These are phyloP conservation scores for Dorcus hopei DNA, from an alignment of 2,888 invertebrate genomes.

Conservation along the genomic window DNA sequence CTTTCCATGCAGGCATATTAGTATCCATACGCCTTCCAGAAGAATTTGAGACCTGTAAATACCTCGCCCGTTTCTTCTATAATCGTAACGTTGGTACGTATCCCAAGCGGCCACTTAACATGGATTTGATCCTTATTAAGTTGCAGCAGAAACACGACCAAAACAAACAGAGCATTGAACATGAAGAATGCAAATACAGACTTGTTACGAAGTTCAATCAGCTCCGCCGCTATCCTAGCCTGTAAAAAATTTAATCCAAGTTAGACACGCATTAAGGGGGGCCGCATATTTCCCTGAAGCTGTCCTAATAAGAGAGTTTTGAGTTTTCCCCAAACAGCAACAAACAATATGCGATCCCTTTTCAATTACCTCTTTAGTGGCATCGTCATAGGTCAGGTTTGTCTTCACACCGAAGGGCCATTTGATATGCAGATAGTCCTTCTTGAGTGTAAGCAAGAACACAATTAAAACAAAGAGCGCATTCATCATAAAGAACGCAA, in stretches of 20 bases:
- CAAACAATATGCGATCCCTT: constrained; percentile 34
- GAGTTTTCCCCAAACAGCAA: constrained; percentile 17
- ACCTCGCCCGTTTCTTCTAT: constrained; percentile 92
- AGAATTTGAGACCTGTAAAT: constrained; percentile 34
- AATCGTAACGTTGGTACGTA: constrained; percentile 92
- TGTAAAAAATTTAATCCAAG: constrained; percentile 54
- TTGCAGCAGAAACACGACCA: constrained; percentile 98
- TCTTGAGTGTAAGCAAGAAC: constrained; percentile 96
- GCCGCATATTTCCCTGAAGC: constrained; percentile 45
- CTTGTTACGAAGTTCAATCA: constrained; percentile 94
- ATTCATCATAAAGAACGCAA: constrained; percentile 98
- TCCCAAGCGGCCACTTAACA: constrained; percentile 95
- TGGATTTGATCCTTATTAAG: constrained; percentile 98
- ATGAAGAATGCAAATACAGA: constrained; percentile 98
- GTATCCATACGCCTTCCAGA: constrained; percentile 39
- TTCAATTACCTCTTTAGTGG: constrained; percentile 84
- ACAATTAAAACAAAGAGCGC: constrained; percentile 98
- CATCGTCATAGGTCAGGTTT: constrained; percentile 88
- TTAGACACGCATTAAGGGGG: constrained; percentile 58
- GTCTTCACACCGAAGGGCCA: constrained; percentile 95
- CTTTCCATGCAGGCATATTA: constrained; percentile 41
- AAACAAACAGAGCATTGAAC: constrained; percentile 99
- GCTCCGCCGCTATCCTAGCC: constrained; percentile 85
- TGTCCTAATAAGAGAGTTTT: constrained; percentile 8
- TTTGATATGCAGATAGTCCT: constrained; percentile 92